These are phyloP conservation scores for Drosophila lowei DNA, from an alignment of 1,140 invertebrate species.

Conservation along the genomic window DNA sequence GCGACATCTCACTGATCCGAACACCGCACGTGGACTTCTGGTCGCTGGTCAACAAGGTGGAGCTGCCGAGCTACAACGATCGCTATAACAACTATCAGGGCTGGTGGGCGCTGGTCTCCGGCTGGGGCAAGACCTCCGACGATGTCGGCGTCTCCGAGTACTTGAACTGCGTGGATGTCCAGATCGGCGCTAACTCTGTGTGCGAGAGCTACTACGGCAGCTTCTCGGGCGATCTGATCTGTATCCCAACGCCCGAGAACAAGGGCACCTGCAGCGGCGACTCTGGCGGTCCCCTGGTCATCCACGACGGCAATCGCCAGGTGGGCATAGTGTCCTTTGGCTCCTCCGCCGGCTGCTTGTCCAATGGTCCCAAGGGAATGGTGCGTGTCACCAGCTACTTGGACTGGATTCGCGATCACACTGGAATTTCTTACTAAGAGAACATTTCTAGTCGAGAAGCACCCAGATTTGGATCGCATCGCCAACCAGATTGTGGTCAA, in stretches of 20 bases:
- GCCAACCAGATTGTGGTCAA: slow-evolving; percentile 94
- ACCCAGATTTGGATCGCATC: slow-evolving; percentile 95
- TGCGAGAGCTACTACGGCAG: slow-evolving; percentile 21
- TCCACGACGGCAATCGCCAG: slow-evolving; percentile 22
- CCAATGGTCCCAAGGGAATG: slow-evolving; percentile 81
- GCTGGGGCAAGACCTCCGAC: slow-evolving; percentile 43
- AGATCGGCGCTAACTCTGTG: slow-evolving; percentile 18
- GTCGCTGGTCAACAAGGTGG: slow-evolving; percentile 22
- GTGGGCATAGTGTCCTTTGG: slow-evolving; percentile 83
- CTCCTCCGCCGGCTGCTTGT: slow-evolving; percentile 71
- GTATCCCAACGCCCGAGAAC: slow-evolving; percentile 42
- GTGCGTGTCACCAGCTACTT: slow-evolving; percentile 83
- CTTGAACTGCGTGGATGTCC: slow-evolving; percentile 34
- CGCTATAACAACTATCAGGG: slow-evolving; percentile 41
- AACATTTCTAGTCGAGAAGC: too few species aligned
- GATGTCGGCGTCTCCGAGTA: slow-evolving; percentile 6
- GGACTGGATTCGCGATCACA: slow-evolving; percentile 47
- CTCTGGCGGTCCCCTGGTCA: slow-evolving; percentile 45
- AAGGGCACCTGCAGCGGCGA: slow-evolving; percentile 45
- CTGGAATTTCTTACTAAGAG: slow-evolving; percentile 5
- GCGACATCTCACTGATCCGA: slow-evolving; percentile 53
- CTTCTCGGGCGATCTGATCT: slow-evolving; percentile 33
- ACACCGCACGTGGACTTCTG: slow-evolving; percentile 20
- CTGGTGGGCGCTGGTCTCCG: slow-evolving; percentile 39
- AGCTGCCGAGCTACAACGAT: slow-evolving; percentile 25